A percentile compares a stretch with the other conserved stretches of the same genome.
Conservation (phyloP, 2,888 invertebrate genomes). For the Helicoverpa assulta region DNA sequence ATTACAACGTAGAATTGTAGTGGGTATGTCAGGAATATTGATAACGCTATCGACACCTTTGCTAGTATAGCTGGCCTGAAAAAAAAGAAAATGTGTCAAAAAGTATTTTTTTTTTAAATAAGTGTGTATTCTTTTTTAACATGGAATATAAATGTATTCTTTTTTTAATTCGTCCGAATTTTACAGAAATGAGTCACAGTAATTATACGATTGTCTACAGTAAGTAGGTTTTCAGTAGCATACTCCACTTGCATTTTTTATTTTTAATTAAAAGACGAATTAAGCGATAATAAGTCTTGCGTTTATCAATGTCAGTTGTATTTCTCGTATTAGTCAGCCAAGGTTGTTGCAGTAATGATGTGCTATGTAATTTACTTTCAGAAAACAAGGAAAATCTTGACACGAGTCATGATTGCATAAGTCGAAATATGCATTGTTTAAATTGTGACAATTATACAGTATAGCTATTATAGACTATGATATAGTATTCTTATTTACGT, state of each 20-base stretch:
- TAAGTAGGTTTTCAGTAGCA: too few species aligned
- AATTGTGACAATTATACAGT: not conserved
- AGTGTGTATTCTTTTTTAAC: too few species aligned
- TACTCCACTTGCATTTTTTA: not conserved
- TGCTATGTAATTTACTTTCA: conserved; percentile 12
- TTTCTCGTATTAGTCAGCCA: conserved; percentile 17
- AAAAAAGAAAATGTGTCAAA: conserved; percentile 50
- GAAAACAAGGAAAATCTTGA: not conserved
- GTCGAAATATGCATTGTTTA: not conserved
- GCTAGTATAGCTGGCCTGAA: conserved; percentile 94
- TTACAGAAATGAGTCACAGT: too few species aligned
- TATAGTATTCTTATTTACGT: not conserved
- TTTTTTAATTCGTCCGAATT: too few species aligned
- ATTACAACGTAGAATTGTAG: conserved; percentile 98
- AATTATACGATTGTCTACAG: too few species aligned
- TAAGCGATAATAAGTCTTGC: conserved; percentile 7
- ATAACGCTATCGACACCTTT: conserved; percentile 95
- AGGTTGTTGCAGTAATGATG: conserved; percentile 32
- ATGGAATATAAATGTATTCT: too few species aligned
- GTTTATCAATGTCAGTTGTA: conserved; percentile 14
- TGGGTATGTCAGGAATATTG: conserved; percentile 97
- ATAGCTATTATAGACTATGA: too few species aligned
- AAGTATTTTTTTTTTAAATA: too few species aligned
- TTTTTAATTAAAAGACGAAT: conserved; percentile 6
- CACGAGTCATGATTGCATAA: conserved; percentile 1